Percentiles rank a stretch among this genome's conserved stretches.
These are phyloP conservation scores for Drosophila malerkotliana DNA, from an alignment of 1,140 invertebrate species.

Conservation along the genomic window DNA sequence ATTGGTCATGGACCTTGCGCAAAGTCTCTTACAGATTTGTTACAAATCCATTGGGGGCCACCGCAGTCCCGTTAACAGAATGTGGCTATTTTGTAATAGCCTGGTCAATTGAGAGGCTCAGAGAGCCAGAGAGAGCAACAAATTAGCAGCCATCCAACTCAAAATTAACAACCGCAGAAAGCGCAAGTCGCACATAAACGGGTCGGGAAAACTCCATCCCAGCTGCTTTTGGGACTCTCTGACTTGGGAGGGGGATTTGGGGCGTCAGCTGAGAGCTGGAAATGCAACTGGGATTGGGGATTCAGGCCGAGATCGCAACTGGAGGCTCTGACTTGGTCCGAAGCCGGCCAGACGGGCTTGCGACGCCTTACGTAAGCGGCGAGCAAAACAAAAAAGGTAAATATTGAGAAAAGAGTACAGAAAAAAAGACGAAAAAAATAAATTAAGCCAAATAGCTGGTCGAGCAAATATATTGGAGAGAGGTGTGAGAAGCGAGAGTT, in stretches of 20 bases:
- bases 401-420: slow-evolving; percentile 64
- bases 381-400: slow-evolving; percentile 83
- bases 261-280: slow-evolving; percentile 6
- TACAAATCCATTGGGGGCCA: slow-evolving; percentile 22
- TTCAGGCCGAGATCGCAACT: slow-evolving; percentile 5
- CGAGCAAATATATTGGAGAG: slow-evolving; percentile 22
- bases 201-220: slow-evolving; percentile 17
- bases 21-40: slow-evolving; percentile 44
- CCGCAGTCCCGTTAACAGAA: slow-evolving; percentile 29
- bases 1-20: slow-evolving; percentile 36
- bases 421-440: slow-evolving; percentile 54
- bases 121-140: slow-evolving; percentile 20
- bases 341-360: slow-evolving; percentile 53
- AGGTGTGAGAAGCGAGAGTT: slow-evolving; percentile 48
- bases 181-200: slow-evolving; percentile 10
- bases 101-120: slow-evolving; percentile 26
- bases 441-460: slow-evolving; percentile 61
- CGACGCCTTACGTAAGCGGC: slow-evolving; percentile 65
- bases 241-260: slow-evolving; percentile 1
- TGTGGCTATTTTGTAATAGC: slow-evolving; percentile 37
- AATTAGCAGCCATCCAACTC: slow-evolving; percentile 34
- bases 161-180: slow-evolving; percentile 24
- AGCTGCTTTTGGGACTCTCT: neutral
- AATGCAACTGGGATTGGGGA: slow-evolving; percentile 6
- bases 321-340: slow-evolving; percentile 36